phyloP scores from a whole-genome alignment of 1,140 invertebrate species.

The Trissolcus basalis region DNA sequence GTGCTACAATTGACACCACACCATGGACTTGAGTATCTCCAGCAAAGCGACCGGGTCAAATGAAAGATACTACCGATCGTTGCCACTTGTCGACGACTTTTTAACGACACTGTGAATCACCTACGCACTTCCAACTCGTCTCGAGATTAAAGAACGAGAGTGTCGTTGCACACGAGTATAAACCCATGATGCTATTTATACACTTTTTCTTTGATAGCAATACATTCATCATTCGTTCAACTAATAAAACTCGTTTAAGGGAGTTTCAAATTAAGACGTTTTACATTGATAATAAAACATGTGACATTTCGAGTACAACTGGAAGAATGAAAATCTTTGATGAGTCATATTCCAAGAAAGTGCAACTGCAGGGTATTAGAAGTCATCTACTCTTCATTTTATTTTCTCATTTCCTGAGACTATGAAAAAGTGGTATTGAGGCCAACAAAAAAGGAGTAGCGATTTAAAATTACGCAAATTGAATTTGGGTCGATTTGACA shows the following conservation, averaged over 20 bases:
- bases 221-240: conserved; percentile 51
- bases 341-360: not conserved
- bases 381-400: too few species aligned
- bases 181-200: conserved; percentile 52
- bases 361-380: too few species aligned
- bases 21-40: conserved; percentile 64
- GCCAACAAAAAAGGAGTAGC: conserved; percentile 24
- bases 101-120: conserved; percentile 54
- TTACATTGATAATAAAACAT: conserved; percentile 22
- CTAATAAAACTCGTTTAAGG: conserved; percentile 43
- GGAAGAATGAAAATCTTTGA: not conserved
- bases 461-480: conserved; percentile 28
- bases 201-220: conserved; percentile 51
- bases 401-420: too few species aligned
- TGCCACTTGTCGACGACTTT: conserved; percentile 56
- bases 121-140: conserved; percentile 54
- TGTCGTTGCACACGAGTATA: conserved; percentile 42
- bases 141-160: conserved; percentile 47
- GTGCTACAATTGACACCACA: conserved; percentile 71
- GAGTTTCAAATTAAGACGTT: conserved; percentile 35
- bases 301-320: not conserved
- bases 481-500: conserved; percentile 47
- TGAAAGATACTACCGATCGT: conserved; percentile 66
- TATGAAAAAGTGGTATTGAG: too few species aligned
- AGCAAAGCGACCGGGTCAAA: conserved; percentile 68